Evolutionary conservation across 37 sponge, comb jelly and placozoan genomes (phyloP), one percentile per base, ranked within the genome.

Genomic region (Hexactinellida sp.): DNA sequence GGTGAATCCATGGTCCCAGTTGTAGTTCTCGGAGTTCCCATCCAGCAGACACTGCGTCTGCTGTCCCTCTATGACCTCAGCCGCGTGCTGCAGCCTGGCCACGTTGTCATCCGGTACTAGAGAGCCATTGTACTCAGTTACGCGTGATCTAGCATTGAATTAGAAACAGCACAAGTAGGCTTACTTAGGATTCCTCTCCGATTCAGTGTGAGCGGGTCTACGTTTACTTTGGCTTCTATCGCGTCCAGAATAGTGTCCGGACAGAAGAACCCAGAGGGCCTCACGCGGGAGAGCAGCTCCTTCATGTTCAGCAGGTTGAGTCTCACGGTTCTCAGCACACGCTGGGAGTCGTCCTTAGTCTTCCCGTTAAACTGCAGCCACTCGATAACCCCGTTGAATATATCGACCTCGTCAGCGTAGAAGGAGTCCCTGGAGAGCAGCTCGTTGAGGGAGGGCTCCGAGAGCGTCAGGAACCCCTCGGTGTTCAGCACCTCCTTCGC

Each of bases 91-190:
- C 23, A 84, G 86, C 24, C 92, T 90, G 47, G 94, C 94, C 36
- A 94, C 89, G 54, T 94, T 94, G 83, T 91, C 94, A 54, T 94
- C 94, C 0, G 90, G 92, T 25, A 92, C 94, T 95, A 52, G 51
- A 51, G 36, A 38, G 38, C 0, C 47, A n/a, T n/a, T n/a, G n/a
- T n/a, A n/a, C n/a, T n/a, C n/a, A n/a, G n/a, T n/a, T 34, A 71
- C 82, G 16, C 7, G 47, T 13, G 10, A 41, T 32, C 34, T 7
- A 63, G 13, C 13, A 10, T 25, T 25, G 5, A 25, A n/a, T 23
- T 28, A 23, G 34, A 7, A 23, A 21, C 30, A 63, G 1, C 13
- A 63, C 5, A 7, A 63, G 28, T 63, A 23, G 0, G 36, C 93
- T 90, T 38, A 92, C 93, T 87, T 82, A 90, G 84, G 19, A 93